phyloP scores from a whole-genome alignment of 2,113 vertebrate species.

The Butorides virescens region DNA sequence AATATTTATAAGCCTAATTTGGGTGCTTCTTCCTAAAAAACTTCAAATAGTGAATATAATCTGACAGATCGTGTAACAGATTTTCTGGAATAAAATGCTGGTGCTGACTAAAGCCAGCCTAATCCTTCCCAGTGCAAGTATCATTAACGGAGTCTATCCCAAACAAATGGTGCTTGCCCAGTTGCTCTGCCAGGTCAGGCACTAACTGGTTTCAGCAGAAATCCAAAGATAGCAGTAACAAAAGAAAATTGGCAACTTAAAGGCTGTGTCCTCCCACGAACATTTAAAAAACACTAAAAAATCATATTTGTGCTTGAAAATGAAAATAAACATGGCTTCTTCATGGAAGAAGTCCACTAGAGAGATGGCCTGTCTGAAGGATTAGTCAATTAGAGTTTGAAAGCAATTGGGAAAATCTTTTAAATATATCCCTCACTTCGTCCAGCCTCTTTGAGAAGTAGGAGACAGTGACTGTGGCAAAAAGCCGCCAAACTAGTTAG shows the following conservation, averaged over 20 bases:
- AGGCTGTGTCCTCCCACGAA: not conserved
- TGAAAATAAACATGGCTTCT: not conserved
- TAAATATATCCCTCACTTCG: not conserved
- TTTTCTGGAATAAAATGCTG: not conserved
- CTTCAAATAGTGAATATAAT: not conserved
- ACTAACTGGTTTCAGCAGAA: not conserved
- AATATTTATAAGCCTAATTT: not conserved
- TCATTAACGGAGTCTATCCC: not conserved
- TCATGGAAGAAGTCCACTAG: not conserved
- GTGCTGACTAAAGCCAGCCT: not conserved
- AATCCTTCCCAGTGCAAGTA: not conserved
- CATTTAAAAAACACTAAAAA: not conserved
- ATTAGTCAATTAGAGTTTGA: not conserved
- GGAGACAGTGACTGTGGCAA: not conserved
- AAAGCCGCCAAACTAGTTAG: not conserved
- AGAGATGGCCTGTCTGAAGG: not conserved
- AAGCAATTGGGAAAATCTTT: not conserved
- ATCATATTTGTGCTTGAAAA: not conserved
- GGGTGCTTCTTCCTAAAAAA: not conserved
- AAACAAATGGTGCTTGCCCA: not conserved
- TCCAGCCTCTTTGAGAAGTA: not conserved
- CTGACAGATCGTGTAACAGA: not conserved
- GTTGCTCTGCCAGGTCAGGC: not conserved
- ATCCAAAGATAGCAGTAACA: not conserved
- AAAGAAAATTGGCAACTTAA: not conserved